Base-by-base conservation (phyloP, 2,888 invertebrate genomes). In the Eubasilissa splendida region DNA sequence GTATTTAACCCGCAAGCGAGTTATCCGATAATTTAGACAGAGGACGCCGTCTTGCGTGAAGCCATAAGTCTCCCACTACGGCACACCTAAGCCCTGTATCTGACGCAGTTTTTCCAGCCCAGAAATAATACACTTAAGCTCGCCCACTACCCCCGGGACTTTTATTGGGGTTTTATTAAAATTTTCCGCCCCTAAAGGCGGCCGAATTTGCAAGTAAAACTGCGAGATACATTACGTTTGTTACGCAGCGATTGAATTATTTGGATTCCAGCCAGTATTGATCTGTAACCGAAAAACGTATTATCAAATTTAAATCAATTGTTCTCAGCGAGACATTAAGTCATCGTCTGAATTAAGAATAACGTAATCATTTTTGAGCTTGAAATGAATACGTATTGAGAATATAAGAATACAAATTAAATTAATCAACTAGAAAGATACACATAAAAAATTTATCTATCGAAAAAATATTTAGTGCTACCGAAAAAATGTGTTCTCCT, bases 21-120 rank as follows among this genome's bases (percentile, higher is more conserved):
- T 74, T 74, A 59, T 59, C 50, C 74, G 74, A 74, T 74, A 74
- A 59, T 80, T 77, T 73, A 77, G 78, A 80, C 79, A 71, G 60
- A 33, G 50, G 33, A 14, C 70, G 22, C n/a, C 79, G 65, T 70
- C 70, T 70, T 70, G 70, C 70, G 70, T 70, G 54, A 70, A 70
- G 73, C 60, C 56, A 59, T 81, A 81, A 77, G 77, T 78, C 77
- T 81, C 58, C 31, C 73, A 33, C 66, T 58, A 77, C 73, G 81
- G 59, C 77, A 63, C 77, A 77, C 77, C 77, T 77, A 74, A 50
- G 33, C 42, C 74, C 74, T 78, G 74, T 42, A 66, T 77, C 78
- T 66, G 80, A 80, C 80, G 77, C 54, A 70, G 54, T 54, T 70
- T 70, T 70, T 70, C 54, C 60, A n/a, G 50, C 68, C 50, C 68